Evolutionary conservation across 2,888 invertebrate genomes (phyloP).

Genomic region (Drosophila siamana): DNA sequence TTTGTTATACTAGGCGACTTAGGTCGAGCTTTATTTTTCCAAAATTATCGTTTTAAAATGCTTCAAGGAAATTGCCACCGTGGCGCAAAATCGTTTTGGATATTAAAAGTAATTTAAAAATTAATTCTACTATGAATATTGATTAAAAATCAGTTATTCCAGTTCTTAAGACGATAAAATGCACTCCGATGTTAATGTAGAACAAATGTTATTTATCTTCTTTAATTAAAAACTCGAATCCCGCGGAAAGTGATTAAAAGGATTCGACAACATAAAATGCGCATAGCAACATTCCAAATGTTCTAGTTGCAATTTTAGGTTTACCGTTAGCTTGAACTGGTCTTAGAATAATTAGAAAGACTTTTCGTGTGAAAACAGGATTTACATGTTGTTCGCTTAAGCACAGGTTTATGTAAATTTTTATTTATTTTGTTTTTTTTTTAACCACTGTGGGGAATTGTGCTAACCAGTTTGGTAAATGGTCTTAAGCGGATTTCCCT

Average conservation of each 20-base stretch:
- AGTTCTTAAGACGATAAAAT: too few relatives aligned
- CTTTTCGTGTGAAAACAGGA: conserved; percentile 10
- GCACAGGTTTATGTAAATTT: conserved; percentile 5
- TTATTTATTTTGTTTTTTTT: conserved; percentile 16
- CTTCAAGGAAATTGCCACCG: conserved; percentile 22
- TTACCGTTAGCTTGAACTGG: not conserved
- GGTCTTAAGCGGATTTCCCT: conserved; percentile 43
- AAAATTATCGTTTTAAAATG: conserved; percentile 39
- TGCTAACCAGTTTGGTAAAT: conserved; percentile 46
- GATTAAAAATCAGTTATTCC: too few relatives aligned
- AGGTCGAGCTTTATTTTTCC: conserved; percentile 15
- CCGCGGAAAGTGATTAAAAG: not conserved
- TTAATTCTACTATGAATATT: too few relatives aligned
- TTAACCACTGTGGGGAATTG: conserved; percentile 16
- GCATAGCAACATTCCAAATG: not conserved
- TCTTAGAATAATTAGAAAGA: not conserved
- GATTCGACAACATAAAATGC: not conserved
- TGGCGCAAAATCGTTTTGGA: not conserved
- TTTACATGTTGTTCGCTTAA: conserved; percentile 6
- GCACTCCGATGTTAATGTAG: too few relatives aligned
- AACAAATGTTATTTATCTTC: too few relatives aligned
- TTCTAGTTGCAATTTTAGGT: not conserved
- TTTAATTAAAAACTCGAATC: too few relatives aligned
- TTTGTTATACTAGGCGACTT: conserved; percentile 42
- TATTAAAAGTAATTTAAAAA: too few relatives aligned